These are phyloP conservation scores for Amphiprion percula DNA, from an alignment of 2,113 vertebrate genomes.

Conservation along the genomic window DNA sequence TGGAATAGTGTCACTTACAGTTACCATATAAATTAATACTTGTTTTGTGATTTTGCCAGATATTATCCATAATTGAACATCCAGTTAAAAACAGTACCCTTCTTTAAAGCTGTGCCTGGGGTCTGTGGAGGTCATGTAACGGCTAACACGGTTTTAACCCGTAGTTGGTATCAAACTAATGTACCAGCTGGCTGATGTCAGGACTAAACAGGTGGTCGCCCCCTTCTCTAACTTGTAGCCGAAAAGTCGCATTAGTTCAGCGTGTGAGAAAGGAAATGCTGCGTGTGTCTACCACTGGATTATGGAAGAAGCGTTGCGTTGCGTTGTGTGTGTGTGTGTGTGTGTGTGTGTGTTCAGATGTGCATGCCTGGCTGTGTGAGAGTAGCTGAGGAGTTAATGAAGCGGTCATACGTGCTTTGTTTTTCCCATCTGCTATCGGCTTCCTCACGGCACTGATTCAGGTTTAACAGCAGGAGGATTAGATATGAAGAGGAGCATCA, in stretches of 20 bases:
- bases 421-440: conserved; percentile 44
- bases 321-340: not conserved
- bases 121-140: not conserved
- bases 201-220: conserved; percentile 10
- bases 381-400: conserved; percentile 17
- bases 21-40: too few species aligned
- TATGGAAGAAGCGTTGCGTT: not conserved
- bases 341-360: not conserved
- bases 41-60: too few species aligned
- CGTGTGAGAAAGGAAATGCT: not conserved
- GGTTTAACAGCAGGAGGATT: conserved; percentile 5
- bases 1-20: too few species aligned
- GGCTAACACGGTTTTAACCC: conserved; percentile 16
- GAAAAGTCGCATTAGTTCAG: not conserved
- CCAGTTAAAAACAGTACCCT: not conserved
- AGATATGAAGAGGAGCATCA: not conserved
- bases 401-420: conserved; percentile 21
- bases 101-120: not conserved
- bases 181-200: conserved; percentile 9
- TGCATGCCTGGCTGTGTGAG: not conserved
- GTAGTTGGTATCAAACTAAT: not conserved
- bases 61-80: too few species aligned
- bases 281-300: not conserved
- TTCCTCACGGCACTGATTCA: not conserved
- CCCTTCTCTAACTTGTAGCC: not conserved